Evolutionary conservation across 2,797 vertebrate genomes (phyloP).

Genomic region (Melanotaenia nigrans): DNA sequence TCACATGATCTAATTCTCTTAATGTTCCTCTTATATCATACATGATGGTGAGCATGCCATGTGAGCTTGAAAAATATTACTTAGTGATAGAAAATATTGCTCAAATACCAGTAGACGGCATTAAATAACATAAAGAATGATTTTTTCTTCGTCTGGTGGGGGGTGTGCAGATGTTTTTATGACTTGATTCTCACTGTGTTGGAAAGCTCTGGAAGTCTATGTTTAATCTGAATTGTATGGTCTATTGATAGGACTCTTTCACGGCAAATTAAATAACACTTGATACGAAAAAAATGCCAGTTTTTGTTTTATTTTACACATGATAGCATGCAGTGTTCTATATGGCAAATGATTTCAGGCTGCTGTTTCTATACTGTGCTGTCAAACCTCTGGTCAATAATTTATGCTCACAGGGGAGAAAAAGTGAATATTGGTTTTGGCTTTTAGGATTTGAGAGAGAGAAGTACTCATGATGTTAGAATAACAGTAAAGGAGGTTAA

Average conservation of each 20-base stretch:
- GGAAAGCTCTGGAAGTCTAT: conserved; percentile 40
- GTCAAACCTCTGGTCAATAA: conserved; percentile 53
- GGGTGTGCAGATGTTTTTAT: conserved; percentile 43
- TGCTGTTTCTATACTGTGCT: conserved; percentile 62
- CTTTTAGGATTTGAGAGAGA: conserved; percentile 66
- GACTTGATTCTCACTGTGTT: conserved; percentile 32
- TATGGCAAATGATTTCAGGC: conserved; percentile 33
- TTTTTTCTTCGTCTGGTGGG: conserved; percentile 19
- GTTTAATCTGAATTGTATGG: conserved; percentile 31
- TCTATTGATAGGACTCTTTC: conserved; percentile 18
- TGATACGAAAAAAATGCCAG: conserved; percentile 6
- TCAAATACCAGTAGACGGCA: background rate
- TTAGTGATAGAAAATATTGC: conserved; percentile 12
- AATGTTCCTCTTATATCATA: background rate
- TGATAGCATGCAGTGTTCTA: conserved; percentile 15
- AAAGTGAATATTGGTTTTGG: conserved; percentile 76
- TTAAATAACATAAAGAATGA: conserved; percentile 14
- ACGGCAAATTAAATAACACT: conserved; percentile 10
- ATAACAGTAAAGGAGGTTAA: conserved; percentile 64
- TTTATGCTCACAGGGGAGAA: conserved; percentile 65
- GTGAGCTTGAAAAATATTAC: conserved; percentile 8
- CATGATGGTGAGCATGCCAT: background rate
- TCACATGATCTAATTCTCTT: background rate
- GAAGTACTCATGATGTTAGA: conserved; percentile 70
- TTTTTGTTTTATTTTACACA: conserved; percentile 13